Conservation (phyloP, 2,797 vertebrate species). For the Salarias fasciatus region DNA sequence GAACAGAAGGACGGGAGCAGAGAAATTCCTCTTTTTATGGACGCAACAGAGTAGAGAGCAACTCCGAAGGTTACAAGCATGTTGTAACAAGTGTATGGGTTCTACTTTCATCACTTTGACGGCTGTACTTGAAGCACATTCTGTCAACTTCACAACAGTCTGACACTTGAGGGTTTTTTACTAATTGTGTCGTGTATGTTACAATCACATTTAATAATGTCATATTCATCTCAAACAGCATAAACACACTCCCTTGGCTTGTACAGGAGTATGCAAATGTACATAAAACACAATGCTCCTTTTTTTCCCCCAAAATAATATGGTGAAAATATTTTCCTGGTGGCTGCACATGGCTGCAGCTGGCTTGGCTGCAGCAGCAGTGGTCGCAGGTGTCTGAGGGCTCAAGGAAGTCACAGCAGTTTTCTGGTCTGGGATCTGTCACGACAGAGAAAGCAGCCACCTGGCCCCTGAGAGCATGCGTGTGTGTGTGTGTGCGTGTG, state of each 20-base stretch:
- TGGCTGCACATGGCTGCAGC: conserved; percentile 61
- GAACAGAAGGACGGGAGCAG: no score
- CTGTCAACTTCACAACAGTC: background rate
- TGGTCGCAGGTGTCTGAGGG: conserved; percentile 65
- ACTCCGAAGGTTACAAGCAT: background rate
- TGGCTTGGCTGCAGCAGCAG: conserved; percentile 34
- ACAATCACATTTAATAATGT: conserved; percentile 5
- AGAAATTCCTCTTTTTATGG: no score
- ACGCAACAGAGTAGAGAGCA: background rate
- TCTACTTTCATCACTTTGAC: conserved; percentile 9
- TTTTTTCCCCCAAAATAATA: conserved; percentile 31
- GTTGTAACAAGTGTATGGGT: conserved; percentile 31
- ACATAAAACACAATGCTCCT: conserved; percentile 27
- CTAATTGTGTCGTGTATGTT: background rate
- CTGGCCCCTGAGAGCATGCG: conserved; percentile 43
- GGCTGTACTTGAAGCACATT: conserved; percentile 8
- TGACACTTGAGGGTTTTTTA: background rate
- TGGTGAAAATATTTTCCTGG: conserved; percentile 53
- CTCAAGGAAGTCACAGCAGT: conserved; percentile 42
- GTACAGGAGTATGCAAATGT: conserved; percentile 13
- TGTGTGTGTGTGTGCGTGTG: conserved; percentile 24
- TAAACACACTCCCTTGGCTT: conserved; percentile 1
- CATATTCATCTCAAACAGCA: conserved; percentile 1
- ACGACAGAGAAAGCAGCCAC: conserved; percentile 62
- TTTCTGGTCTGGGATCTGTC: conserved; percentile 62